Evolutionary conservation across 1,140 invertebrate genomes (phyloP), one percentile per base, ranked within the genome.

Genomic region (Bradynema listronoti): DNA sequence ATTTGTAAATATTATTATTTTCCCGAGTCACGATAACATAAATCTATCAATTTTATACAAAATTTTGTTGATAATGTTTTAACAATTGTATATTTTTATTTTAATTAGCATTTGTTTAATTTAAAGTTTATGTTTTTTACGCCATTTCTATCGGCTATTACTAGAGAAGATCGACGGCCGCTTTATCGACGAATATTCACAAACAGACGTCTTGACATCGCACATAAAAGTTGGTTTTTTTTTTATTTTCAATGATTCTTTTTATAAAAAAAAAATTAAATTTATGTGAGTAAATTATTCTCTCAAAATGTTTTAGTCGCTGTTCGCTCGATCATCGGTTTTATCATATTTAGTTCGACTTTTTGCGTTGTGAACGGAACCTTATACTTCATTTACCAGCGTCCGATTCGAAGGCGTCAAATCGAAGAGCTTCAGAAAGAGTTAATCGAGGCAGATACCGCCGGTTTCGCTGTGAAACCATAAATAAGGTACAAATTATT

Each of bases 401-500:
- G 69, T 29, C 73, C 73, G 4, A 32, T 73, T n/a, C 42, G 62
- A 9, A 62, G 65, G 34, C 62, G 75, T 39, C 63, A 75, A 47
- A 29, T 61, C 7, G 65, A 74, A 59, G 19, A 49, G 25, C 49
- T 74, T 2, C 72, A 74, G 43, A 19, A 62, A 29, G 72, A 74
- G 47, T 64, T 74, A n/a, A 75, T 74, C 56, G 72, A 74, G 49
- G 72, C 72, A n/a, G 73, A 74, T 51, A 51, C 53, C 24, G 72
- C 72, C 14, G 72, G 72, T 5, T 50, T 50, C n/a, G n/a, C n/a
- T n/a, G n/a, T 50, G 3, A 50, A n/a, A 29, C 34, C 47, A 50
- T 30, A 32, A 32, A 19, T 50, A 9, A 47, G 16, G 47, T 30
- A 30, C 34, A 30, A 16, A 4, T 3, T 3, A 19, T 50, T 50